Base-by-base conservation (phyloP, 2,113 vertebrate genomes). In the Atractosteus spatula region DNA sequence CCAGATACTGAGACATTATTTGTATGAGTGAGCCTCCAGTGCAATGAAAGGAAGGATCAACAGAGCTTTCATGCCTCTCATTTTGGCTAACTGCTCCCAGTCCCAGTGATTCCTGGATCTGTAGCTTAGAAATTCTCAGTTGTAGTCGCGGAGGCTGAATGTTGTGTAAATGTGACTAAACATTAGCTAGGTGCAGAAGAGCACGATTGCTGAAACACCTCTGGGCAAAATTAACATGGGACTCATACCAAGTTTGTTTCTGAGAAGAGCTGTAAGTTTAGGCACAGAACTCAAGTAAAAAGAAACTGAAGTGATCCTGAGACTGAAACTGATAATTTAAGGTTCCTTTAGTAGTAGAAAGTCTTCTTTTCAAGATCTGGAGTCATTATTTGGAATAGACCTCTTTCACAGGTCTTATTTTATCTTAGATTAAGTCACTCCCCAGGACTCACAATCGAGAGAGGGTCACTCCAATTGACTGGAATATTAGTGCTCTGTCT, bases 51-150 rank as follows among this genome's bases (percentile, higher is more conserved):
- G 55, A 55, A 73, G 68, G 62, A 29, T 74, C 41, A 44, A 56
- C 65, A 42, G 44, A 74, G 76, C 70, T 70, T 61, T 75, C 74
- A 71, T 67, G 62, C 14, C 57, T 61, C 4, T 61, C 57, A 68
- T 74, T 70, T 62, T 62, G 63, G 63, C 56, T 47, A 41, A 67
- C 61, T 13, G 54, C 43, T 29, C 14, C 5, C 41, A 3, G 4
- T 70, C 68, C 71, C 73, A 67, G 74, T 67, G 77, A 73, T 77
- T 76, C 75, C 76, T 77, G 71, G 76, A 67, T 68, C 65, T 55
- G 70, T 59, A 75, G 56, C 54, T 10, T 61, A 55, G 17, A 29
- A 29, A 29, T 29, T 29, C 47, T 69, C 29, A 29, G 29, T 29
- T 29, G 29, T 29, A 29, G 29, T 29, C 29, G 0, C 71, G 1